phyloP scores from a whole-genome alignment of 2,888 invertebrate genomes.

The Synergus umbraculus region DNA sequence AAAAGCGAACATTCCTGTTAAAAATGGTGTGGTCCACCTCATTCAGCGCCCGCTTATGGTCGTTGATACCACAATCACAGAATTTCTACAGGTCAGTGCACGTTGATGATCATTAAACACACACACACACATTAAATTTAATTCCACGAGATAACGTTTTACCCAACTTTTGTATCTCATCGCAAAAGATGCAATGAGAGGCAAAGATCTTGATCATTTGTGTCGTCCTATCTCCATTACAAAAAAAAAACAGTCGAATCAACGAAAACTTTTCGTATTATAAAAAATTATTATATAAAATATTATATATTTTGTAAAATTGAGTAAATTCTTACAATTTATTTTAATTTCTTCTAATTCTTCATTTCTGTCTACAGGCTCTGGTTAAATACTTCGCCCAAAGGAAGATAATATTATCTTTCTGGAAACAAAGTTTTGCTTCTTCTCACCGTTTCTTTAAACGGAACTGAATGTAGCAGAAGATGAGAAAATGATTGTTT shows the following conservation, averaged over 20 bases:
- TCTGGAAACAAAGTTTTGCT: constrained; percentile 5
- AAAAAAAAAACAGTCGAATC: constrained; percentile 2
- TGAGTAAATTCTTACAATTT: not conserved
- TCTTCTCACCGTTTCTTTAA: not conserved
- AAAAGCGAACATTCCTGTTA: constrained; percentile 93
- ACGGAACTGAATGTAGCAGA: not conserved
- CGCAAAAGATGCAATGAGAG: constrained; percentile 21
- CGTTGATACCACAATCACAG: constrained; percentile 91
- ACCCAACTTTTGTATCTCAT: constrained; percentile 21
- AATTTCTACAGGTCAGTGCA: constrained; percentile 90
- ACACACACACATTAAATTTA: not conserved
- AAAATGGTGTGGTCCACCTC: constrained; percentile 95
- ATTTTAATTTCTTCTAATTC: not conserved
- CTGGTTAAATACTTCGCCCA: not conserved
- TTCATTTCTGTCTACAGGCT: not conserved
- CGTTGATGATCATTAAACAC: not conserved
- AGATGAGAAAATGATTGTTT: constrained; percentile 10
- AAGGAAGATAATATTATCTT: not conserved
- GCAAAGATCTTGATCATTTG: constrained; percentile 4
- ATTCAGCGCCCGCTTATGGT: constrained; percentile 95
- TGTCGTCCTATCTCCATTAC: constrained; percentile 1
- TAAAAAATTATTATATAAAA: too few species aligned
- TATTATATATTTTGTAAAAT: not conserved
- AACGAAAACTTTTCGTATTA: not conserved
- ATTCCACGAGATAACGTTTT: constrained; percentile 13